Conservation (phyloP, 2,888 invertebrate species). For the Pseudococcus longispinus region DNA sequence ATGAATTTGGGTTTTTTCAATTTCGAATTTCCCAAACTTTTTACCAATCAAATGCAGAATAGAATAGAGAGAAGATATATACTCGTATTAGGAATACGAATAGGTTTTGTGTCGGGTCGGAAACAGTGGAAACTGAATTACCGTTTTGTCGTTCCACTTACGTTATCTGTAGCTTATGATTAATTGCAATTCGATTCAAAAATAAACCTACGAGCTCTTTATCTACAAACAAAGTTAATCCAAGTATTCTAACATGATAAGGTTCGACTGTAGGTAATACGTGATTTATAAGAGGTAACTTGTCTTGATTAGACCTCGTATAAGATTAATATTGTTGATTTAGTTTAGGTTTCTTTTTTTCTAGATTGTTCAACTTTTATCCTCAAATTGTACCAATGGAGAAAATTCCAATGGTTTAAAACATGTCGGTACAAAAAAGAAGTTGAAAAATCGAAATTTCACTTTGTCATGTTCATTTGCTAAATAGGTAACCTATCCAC, state of each 20-base stretch:
- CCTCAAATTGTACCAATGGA: neutral
- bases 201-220: constrained; percentile 22
- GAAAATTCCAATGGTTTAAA: neutral
- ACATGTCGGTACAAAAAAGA: neutral
- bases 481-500: no score
- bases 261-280: neutral
- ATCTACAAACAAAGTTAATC: constrained; percentile 20
- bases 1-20: neutral
- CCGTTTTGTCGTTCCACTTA: neutral
- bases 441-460: no score
- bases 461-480: no score
- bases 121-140: neutral
- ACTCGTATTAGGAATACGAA: no score
- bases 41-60: neutral
- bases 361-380: neutral
- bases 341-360: neutral
- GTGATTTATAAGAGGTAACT: constrained; percentile 14
- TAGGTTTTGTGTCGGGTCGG: no score
- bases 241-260: constrained; percentile 9
- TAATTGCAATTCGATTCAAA: constrained; percentile 20
- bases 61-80: no score
- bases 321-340: constrained; percentile 7
- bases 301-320: neutral
- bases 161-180: constrained; percentile 2
- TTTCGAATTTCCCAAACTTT: neutral